Base-by-base conservation (phyloP, 1,140 invertebrate species). In the Coptotermes formosanus region DNA sequence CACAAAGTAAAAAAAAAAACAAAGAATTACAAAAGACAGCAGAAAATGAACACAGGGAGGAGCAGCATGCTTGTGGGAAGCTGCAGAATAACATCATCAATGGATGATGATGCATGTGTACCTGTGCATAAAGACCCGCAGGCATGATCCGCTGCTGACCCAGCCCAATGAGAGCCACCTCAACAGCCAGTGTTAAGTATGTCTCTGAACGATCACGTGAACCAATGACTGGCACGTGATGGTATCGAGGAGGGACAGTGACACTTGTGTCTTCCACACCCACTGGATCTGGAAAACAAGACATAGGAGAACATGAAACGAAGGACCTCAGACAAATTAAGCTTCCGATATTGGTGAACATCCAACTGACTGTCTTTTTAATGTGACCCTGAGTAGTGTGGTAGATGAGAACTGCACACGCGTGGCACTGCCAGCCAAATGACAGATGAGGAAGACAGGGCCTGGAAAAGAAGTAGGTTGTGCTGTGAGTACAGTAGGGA, bases 71-170 rank as follows among this genome's bases (percentile, higher is more conserved):
- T 43, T n/a, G n/a, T 14, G 14, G 2, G 19, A 14, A 82, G n/a
- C 75, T 82, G 75, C 4, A 21, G 21, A 43, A 38, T 38, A 38
- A 38, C 4, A 4, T 38, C 45, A 32, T 43, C 82, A 83, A 23
- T 83, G 14, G n/a, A 43, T 32, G 82, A 38, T 82, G 44, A 30
- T 84, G 25, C 44, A 87, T 48, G 7, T 7, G 48, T 90, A 92
- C 94, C 91, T 97, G 96, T 84, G 95, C 95, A 90, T 97, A 97
- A 7, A 96, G 90, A 21, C 96, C 96, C 45, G 93, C 92, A 2
- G 96, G 96, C 93, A 97, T 94, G 88, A 96, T 93, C 85, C 96
- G 90, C 89, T 96, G 95, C 89, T 97, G 94, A 2, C 96, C 95
- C 25, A 97, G 90, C 2, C 95, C 94, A n/a, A 94, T 92, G 12